Evolutionary conservation across 2,888 invertebrate genomes (phyloP), one percentile per base, ranked within the genome.

Genomic region (Tetragonula carbonaria): DNA sequence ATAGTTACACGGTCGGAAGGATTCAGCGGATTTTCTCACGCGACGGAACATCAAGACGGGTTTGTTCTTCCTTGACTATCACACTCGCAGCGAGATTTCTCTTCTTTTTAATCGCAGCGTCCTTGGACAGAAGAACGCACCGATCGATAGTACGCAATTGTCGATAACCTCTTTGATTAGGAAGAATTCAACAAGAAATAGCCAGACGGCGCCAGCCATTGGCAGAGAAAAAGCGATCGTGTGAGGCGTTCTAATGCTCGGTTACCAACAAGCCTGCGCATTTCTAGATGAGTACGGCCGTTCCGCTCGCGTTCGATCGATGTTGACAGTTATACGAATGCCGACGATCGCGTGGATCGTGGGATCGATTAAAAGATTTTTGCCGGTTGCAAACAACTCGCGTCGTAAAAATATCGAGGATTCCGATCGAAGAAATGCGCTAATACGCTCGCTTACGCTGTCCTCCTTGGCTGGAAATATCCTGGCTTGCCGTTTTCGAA

Each of bases 151-250:
- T 78, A 76, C 85, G 87, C 87, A 80, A 87, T 85, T 78, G 75
- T 75, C 86, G 87, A 89, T 89, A 89, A 83, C 84, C 87, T 85
- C 89, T 82, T 84, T 86, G 88, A 90, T 90, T 86, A 88, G 87
- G 87, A 88, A 33, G 87, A 90, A 89, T 89, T 76, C 86, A 89
- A 78, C 74, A 87, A 89, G 87, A 86, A 87, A 84, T 74, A 79
- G 63, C 81, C 83, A 87, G 88, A 88, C 88, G 88, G 88, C 88
- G 88, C 88, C 88, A 87, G 77, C 66, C 82, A 76, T 5, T 53
- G 79, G 55, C 55, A 45, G 62, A 62, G 80, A 89, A 90, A 90
- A 90, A 89, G 83, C 79, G 87, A 86, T 85, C 89, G 86, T 73
- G 82, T 79, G 74, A 82, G 86, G 81, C 84, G 83, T 85, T 86